Base-by-base conservation (phyloP, 2,113 vertebrate genomes). In the Seriola aureovittata region DNA sequence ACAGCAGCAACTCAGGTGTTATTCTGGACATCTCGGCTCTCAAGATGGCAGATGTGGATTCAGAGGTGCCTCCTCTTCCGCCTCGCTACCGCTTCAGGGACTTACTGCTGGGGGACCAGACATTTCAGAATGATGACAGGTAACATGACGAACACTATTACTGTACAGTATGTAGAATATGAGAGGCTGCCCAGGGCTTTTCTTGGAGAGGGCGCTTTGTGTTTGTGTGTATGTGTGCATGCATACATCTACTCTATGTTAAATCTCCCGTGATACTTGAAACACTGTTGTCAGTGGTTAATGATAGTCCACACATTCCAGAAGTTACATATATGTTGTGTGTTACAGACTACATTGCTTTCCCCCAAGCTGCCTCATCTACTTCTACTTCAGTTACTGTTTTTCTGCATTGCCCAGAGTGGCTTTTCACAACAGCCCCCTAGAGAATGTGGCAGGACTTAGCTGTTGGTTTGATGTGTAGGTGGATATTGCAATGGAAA, bases 1-100 rank as follows among this genome's bases (percentile, higher is more conserved):
- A 94, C 90, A 94, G 94, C 88, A 91, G 93, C 85, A 96, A 94
- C 92, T 96, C 95, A 29, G 96, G 96, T 42, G 93, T 96, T 75
- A 96, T 97, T 84, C 93, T 95, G 94, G 96, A 97, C 94, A 95
- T 96, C 89, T 93, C 95, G 13, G 75, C 96, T 71, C 94, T 97
- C 85, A 96, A 94, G 90, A 97, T 99, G 95, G 96, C 93, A 3
- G 97, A 98, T 60, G 93, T 97, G 95, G 97, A 99, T 81, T 92
- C 97, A 0, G 98, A 97, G 94, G 97, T 98, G 77, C 95, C 97
- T 76, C 97, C 97, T 3, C 92, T 99, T 71, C 98, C 97, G 0
- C 98, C 98, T 29, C 96, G 98, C 11, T 99, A 98, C 93, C 97
- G 97, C 77, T 98, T 99, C 94, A 96, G 98, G 82, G 98, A 99